Evolutionary conservation across 2,113 vertebrate species (phyloP).

Genomic region (Willisornis vidua): DNA sequence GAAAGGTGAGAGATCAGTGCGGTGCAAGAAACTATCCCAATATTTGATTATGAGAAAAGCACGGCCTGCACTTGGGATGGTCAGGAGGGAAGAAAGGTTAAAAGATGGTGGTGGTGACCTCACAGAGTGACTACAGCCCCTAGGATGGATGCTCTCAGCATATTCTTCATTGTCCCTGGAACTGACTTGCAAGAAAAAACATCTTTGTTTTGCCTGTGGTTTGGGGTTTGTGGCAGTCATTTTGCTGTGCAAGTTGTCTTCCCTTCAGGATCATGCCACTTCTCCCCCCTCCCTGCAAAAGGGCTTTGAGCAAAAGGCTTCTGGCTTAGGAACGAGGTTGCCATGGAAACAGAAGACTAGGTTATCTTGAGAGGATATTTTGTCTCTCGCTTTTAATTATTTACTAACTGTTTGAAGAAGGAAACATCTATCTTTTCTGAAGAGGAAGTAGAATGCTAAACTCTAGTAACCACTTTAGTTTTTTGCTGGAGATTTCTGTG

Average conservation of each 20-base stretch:
- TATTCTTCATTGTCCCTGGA: background rate
- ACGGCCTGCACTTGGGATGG: background rate
- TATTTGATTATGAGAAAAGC: background rate
- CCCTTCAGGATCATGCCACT: background rate
- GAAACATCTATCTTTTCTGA: conserved; percentile 10
- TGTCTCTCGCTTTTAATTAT: conserved; percentile 69
- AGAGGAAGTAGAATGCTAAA: background rate
- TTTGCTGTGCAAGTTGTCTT: background rate
- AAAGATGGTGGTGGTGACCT: background rate
- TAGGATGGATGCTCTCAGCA: background rate
- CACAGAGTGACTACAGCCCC: accelerated
- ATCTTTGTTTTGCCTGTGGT: background rate
- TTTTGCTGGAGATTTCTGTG: background rate
- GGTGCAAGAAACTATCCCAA: background rate
- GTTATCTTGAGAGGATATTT: conserved; percentile 65
- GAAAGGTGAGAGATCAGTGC: background rate
- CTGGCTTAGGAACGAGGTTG: conserved; percentile 43
- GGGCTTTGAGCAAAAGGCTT: conserved; percentile 34
- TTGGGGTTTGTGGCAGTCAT: background rate
- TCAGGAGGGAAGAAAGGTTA: background rate
- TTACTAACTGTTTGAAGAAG: conserved; percentile 60
- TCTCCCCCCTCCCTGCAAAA: background rate
- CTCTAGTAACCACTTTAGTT: background rate
- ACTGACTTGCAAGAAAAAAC: background rate
- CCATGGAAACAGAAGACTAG: conserved; percentile 56